Base-by-base conservation (phyloP, 2,888 invertebrate genomes). In the Cremastinae sp. region DNA sequence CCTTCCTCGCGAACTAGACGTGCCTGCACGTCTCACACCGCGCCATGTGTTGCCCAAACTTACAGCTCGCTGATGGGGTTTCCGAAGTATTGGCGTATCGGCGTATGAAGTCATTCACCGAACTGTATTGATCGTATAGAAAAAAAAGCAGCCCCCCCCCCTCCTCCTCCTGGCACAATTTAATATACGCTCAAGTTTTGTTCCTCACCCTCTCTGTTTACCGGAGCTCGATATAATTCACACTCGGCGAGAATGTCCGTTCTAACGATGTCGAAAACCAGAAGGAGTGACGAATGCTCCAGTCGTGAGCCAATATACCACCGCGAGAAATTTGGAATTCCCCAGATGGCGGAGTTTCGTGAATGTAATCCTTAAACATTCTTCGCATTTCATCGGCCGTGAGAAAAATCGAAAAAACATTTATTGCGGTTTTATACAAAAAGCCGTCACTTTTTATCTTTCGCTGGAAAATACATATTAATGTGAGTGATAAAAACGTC, bases 31-130 rank as follows among this genome's bases (percentile, higher is more conserved):
- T 70, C 43, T 72, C 49, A 12, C 56, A 20, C 53, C 43, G 64
- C 39, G 59, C 75, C 79, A 79, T 75, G 73, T 80, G 80, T 78
- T 75, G 73, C 76, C 75, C 35, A 81, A 81, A 80, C 79, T 80
- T 75, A 77, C 75, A 66, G 56, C 16, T 49, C 73, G 56, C 35
- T 9, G 16, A 10, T 10, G 8, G 14, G 43, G 53, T 64, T 53
- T 18, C 14, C 55, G 35, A 53, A 35, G 45, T 59, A 70, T 65
- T 75, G 74, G 62, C 58, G 69, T 74, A 69, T 69, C 68, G 51
- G 58, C 16, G 45, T 37, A 62, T 39, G 65, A 35, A 18, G 37
- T 16, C 53, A 47, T 47, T 55, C 43, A 22, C 16, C 45, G 43
- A 16, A 28, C 9, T 62, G 18, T 49, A 20, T 37, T 49, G 12